Evolutionary conservation across 2,888 invertebrate genomes (phyloP), one percentile per base, ranked within the genome.

Genomic region (Steinernema hermaphroditum): DNA sequence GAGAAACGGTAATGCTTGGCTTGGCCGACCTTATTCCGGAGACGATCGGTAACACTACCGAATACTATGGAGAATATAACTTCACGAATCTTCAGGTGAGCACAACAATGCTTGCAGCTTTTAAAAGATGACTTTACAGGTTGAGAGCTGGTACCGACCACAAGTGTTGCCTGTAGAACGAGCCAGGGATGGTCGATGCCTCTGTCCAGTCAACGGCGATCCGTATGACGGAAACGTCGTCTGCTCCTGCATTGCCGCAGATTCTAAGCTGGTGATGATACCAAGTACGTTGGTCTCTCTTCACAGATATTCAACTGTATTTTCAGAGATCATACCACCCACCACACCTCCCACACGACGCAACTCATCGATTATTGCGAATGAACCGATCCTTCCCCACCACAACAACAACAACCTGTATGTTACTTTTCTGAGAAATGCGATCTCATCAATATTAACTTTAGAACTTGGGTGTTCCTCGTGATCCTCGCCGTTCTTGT

Each of bases 101-200:
- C 68, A 70, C 29, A 2, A n/a, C 68, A 22, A 54, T 71, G 16
- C 19, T 14, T 72, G 12, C 32, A 43, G 24, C 0, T 41, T 44
- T 2, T 34, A 32, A 16, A 44, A 29, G 29, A 32, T 4, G 27
- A 1, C 8, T 49, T 32, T 80, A 46, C 75, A 82, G 76, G 69
- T 81, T 44, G 82, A 83, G 49, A 76, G 75, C 9, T 77, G 76
- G 50, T 81, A 84, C 68, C 84, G 84, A 41, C 85, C 85, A 12
- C 84, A 85, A 4, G 84, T 85, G 22, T 81, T 85, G 19, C 84
- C 85, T 1, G 80, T 85, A 19, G 85, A 86, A 62, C 77, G 77
- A 12, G 79, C 83, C 8, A 44, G 69, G 6, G 81, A 85, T 72
- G 82, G 80, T 24, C 74, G 85, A 46, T 85, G 85, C 75, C 74